A percentile compares a stretch with the other conserved stretches of the same genome.
These are phyloP conservation scores for Sabatieria punctata DNA, from an alignment of 2,888 invertebrate genomes.

Conservation along the genomic window DNA sequence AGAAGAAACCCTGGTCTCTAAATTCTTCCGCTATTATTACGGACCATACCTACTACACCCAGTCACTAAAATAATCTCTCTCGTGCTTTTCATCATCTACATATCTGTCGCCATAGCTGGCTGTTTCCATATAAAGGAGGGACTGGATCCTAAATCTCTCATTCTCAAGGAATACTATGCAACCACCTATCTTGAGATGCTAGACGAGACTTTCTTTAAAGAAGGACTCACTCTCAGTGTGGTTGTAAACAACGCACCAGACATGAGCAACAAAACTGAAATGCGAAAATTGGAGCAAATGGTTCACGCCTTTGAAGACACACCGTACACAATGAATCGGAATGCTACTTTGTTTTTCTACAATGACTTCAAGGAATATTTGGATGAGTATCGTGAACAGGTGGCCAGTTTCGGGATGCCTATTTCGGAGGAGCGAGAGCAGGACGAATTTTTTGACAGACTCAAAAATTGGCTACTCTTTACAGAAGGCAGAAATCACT, in stretches of 20 bases:
- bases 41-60: slow-evolving; percentile 20
- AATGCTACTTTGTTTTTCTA: too few relatives aligned
- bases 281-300: slow-evolving; percentile 11
- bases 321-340: slow-evolving; percentile 1
- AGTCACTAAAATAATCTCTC: slow-evolving; percentile 38
- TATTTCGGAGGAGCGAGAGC: too few relatives aligned
- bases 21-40: slow-evolving; percentile 19
- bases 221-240: slow-evolving; percentile 66
- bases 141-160: slow-evolving; percentile 25
- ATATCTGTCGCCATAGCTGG: slow-evolving; percentile 67
- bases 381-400: too few relatives aligned
- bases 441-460: too few relatives aligned
- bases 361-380: too few relatives aligned
- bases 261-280: slow-evolving; percentile 16
- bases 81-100: slow-evolving; percentile 55
- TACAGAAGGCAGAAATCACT: too few relatives aligned
- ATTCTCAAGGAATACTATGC: slow-evolving; percentile 28
- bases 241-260: slow-evolving; percentile 21
- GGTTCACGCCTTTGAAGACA: slow-evolving; percentile 6
- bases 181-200: slow-evolving; percentile 22
- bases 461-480: too few relatives aligned
- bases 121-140: slow-evolving; percentile 39
- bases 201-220: slow-evolving; percentile 48
- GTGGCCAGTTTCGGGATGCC: too few relatives aligned
- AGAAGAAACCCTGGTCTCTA: not conserved